Base-by-base conservation (phyloP, 2,113 vertebrate genomes). In the Petroica traversi region DNA sequence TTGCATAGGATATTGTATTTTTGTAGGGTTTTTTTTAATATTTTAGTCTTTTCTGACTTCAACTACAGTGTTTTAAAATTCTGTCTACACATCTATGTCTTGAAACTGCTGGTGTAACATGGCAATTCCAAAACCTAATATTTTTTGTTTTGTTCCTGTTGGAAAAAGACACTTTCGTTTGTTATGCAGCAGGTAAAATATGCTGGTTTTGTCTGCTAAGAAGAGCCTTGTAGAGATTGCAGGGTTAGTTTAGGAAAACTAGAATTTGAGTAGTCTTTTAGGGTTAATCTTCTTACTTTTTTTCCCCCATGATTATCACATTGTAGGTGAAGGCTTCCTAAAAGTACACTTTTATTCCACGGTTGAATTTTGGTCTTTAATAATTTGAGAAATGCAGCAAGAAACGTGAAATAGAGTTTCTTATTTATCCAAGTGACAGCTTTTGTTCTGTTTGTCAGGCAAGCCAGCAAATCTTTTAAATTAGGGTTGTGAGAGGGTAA, bases 381-480 rank as follows among this genome's bases (percentile, higher is more conserved):
- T 79, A 22, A 49, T 31, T 52, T 72, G 25, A 64, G 24, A 85
- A 92, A 23, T 20, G n/a, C n/a, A 72, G 22, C 10, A 64, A 88
- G 62, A 76, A 91, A n/a, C 2, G 3, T 66, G 36, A 75, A 71
- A 62, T 36, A 23, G 51, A 20, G 11, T 82, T 75, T 64, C 34
- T 68, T 66, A 40, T 46, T 72, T 40, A 75, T 14, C 13, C 36
- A 29, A 51, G 8, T n/a, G 79, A 46, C 49, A 83, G 54, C 33
- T 93, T 79, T 80, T 93, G 31, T 76, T 95, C 75, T 61, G 19
- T 89, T 91, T 59, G 11, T 72, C 67, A 83, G 45, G 26, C 41
- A 83, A 85, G 45, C 24, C 38, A 83, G 31, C 28, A 76, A 72
- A 45, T 57, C 45, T 80, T 75, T 83, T n/a, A 66, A 79, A 73